phyloP scores from a whole-genome alignment of 2,888 invertebrate species.

The Pocota personata region DNA sequence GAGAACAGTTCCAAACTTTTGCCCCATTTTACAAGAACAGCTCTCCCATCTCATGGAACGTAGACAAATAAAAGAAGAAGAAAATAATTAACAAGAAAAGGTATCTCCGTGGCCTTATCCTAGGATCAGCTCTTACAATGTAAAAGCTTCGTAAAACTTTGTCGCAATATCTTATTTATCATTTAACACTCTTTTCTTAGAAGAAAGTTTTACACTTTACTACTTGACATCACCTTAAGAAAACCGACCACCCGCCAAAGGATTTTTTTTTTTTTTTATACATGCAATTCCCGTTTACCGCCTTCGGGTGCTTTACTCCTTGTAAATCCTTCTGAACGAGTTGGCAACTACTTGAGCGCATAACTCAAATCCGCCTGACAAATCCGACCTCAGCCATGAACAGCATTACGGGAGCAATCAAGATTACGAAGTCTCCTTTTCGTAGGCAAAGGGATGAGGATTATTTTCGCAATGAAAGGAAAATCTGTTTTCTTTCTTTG shows the following conservation, averaged over 20 bases:
- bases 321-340: conserved; percentile 21
- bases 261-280: neutral
- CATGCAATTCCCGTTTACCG: conserved; percentile 9
- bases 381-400: conserved; percentile 25
- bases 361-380: conserved; percentile 45
- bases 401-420: neutral
- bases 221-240: neutral
- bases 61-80: conserved; percentile 10
- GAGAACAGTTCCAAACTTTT: conserved; percentile 19
- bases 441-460: neutral
- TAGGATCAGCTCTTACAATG: neutral
- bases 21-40: neutral
- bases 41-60: neutral
- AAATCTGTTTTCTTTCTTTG: neutral
- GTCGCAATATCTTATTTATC: conserved; percentile 12
- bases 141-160: neutral
- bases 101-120: neutral
- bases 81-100: conserved; percentile 45
- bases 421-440: neutral
- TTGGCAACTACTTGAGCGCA: conserved; percentile 40
- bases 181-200: conserved; percentile 3
- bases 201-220: neutral
- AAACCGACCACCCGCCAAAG: neutral
- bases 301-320: neutral
- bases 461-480: neutral